These are phyloP conservation scores for Hecatera dysodea DNA, from an alignment of 2,888 invertebrate species.

Conservation along the genomic window DNA sequence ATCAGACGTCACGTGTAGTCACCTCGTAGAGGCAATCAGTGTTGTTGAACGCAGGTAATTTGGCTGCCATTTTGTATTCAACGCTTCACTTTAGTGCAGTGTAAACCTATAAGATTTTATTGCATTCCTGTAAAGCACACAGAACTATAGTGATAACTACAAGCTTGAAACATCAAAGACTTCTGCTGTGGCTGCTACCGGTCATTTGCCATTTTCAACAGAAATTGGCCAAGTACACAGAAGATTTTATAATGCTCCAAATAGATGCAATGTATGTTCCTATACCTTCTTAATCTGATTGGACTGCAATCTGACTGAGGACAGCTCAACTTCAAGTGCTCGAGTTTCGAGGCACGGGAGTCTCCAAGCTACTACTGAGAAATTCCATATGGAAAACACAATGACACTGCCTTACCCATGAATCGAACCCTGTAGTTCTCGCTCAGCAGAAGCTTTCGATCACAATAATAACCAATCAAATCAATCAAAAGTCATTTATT, in stretches of 20 bases:
- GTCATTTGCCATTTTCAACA: background rate
- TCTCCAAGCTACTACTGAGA: background rate
- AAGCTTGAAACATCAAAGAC: constrained; percentile 32
- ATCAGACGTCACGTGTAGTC: constrained; percentile 38
- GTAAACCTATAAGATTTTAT: constrained; percentile 14
- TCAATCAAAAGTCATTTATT: too few species aligned
- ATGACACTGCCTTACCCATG: background rate
- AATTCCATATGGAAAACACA: background rate
- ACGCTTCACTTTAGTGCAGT: constrained; percentile 13
- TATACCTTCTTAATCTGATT: background rate
- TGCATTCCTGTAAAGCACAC: constrained; percentile 4
- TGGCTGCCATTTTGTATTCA: constrained; percentile 25
- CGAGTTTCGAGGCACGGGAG: background rate
- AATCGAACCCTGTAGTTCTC: too few species aligned
- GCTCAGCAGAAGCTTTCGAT: too few species aligned
- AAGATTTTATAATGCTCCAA: background rate
- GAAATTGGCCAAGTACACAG: background rate
- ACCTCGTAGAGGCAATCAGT: constrained; percentile 32
- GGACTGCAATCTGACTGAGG: too few species aligned
- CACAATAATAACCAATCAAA: too few species aligned
- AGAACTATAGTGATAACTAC: constrained; percentile 16
- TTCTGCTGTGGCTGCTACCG: background rate
- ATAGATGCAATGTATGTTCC: background rate
- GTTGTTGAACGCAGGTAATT: constrained; percentile 42
- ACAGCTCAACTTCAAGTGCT: too few species aligned